Evolutionary conservation across 35 echinoderm and acorn worm species (phyloP).

Genomic region (Heliocidaris erythrogramma): DNA sequence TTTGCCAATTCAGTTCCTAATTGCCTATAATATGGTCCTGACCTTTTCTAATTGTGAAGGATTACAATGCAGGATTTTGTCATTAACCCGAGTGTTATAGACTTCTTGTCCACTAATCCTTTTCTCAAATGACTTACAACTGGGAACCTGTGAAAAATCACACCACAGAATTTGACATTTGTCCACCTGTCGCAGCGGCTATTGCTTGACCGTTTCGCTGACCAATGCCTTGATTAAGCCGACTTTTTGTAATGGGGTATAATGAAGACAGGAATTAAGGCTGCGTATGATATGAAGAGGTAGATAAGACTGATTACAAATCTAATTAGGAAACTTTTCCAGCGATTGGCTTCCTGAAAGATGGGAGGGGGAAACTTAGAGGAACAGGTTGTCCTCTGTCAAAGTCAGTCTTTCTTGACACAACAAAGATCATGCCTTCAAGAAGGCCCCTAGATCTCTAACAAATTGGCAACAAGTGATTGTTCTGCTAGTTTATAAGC

Average conservation of each 20-base stretch:
- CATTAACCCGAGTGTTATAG: neutral
- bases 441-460: neutral
- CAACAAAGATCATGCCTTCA: no score
- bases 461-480: no score
- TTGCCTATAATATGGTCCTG: neutral
- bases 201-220: neutral
- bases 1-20: neutral
- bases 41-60: neutral
- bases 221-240: neutral
- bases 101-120: neutral
- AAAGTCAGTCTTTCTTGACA: neutral
- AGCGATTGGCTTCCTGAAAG: neutral
- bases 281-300: neutral
- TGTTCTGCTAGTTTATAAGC: no score
- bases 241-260: neutral
- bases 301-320: neutral
- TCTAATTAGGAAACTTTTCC: constrained; percentile 28
- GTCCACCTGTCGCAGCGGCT: neutral
- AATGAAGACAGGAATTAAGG: neutral
- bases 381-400: neutral
- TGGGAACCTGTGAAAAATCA: neutral
- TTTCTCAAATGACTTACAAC: neutral
- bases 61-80: neutral
- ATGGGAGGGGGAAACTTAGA: neutral
- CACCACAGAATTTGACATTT: neutral